Base-by-base conservation (phyloP, 2,888 invertebrate genomes). In the Acronicta psi region DNA sequence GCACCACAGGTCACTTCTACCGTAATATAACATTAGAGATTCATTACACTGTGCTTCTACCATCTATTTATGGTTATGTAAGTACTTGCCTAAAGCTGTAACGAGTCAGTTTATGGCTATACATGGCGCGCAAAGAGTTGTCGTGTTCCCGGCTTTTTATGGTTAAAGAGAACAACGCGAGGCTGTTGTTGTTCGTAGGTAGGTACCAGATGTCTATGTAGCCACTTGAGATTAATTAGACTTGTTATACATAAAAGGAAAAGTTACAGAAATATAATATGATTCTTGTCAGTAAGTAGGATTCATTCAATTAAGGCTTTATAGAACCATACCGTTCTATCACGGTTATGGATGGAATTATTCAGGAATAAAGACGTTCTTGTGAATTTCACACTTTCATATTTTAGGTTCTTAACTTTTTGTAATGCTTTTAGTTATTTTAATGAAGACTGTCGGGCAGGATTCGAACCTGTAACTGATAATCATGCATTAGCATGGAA, bases 161-260 rank as follows among this genome's bases (percentile, higher is more conserved):
- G 84, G 86, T 47, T 65, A 84, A 80, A 79, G 77, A 82, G 84
- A 82, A 78, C 83, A 74, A 73, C 64, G 36, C 62, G 58, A 73
- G 64, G 64, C 40, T 70, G 69, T 69, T 55, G 68, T 63, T 55
- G 53, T 64, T 18, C 37, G 53, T n/a, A n/a, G n/a, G n/a, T n/a
- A n/a, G n/a, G n/a, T 52, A 55, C 63, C 69, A 69, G 60, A 71
- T 74, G 75, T 74, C 43, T 53, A 40, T 53, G 38, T 40, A 63
- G 55, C 53, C 44, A 51, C 52, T 61, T 36, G 11, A 31, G 40
- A 54, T 65, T 61, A 52, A 65, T 69, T 52, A 57, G 14, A 25
- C 52, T 54, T 36, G 64, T 49, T 52, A 23, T 49, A 60, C 31
- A 55, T 40, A 11, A 13, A 40, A 52, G 34, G 53, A 13, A 42